Conservation (phyloP, 1,140 invertebrate genomes). For the Contarinia nasturtii region DNA sequence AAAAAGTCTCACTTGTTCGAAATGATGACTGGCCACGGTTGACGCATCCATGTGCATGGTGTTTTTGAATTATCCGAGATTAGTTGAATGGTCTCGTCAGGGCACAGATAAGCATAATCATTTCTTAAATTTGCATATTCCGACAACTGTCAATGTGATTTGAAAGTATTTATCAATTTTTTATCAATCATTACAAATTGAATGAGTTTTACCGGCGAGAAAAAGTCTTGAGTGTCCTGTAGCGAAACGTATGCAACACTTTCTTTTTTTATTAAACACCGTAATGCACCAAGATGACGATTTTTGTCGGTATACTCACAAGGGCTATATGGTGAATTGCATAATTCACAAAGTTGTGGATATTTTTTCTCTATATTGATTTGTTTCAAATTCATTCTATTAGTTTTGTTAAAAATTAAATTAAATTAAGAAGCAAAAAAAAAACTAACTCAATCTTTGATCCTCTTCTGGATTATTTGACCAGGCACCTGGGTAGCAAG, state of each 20-base stretch:
- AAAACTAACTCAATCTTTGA: constrained; percentile 33
- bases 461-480: constrained; percentile 29
- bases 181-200: no score
- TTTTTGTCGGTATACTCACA: constrained; percentile 22
- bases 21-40: constrained; percentile 33
- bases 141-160: no score
- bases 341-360: constrained; percentile 27
- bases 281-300: constrained; percentile 18
- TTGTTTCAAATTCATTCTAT: background rate
- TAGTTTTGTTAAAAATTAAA: background rate
- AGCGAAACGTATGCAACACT: constrained; percentile 32
- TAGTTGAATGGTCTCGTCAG: constrained; percentile 33
- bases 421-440: background rate
- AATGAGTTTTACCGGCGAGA: constrained; percentile 3
- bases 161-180: no score
- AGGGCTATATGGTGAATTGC: constrained; percentile 13
- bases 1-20: constrained; percentile 26
- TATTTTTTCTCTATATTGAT: constrained; percentile 27
- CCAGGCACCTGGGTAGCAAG: constrained; percentile 48
- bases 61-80: constrained; percentile 7
- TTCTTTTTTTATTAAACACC: constrained; percentile 26
- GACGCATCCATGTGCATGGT: constrained; percentile 35
- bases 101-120: constrained; percentile 32
- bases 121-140: background rate
- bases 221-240: constrained; percentile 14